Evolutionary conservation across 2,888 invertebrate genomes (phyloP).

Genomic region (Lumbricus terrestris): DNA sequence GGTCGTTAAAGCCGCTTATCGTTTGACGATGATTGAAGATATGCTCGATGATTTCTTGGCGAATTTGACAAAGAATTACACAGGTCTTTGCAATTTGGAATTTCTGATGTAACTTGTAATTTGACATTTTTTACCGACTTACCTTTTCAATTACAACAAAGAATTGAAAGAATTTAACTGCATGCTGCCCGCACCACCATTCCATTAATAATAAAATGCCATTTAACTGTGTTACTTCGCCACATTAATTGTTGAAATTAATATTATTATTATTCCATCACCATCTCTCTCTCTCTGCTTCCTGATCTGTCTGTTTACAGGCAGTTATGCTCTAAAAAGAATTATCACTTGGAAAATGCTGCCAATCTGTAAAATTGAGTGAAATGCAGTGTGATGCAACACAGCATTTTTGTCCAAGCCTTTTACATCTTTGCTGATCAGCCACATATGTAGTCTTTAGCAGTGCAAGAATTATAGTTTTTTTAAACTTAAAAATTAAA

Average conservation of each 20-base stretch:
- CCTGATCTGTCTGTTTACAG: not conserved
- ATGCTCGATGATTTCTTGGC: slow-evolving; percentile 54
- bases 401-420: not conserved
- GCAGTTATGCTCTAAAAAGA: not conserved
- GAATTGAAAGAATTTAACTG: not conserved
- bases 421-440: not conserved
- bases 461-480: not conserved
- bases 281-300: not conserved
- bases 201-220: too few species aligned
- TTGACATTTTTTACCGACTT: not conserved
- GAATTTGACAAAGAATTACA: slow-evolving; percentile 51
- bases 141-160: not conserved
- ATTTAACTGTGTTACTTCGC: too few species aligned
- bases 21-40: slow-evolving; percentile 53
- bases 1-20: slow-evolving; percentile 40
- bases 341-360: not conserved
- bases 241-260: too few species aligned
- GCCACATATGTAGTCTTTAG: not conserved
- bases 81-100: slow-evolving; percentile 46
- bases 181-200: not conserved
- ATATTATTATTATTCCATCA: too few species aligned
- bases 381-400: not conserved
- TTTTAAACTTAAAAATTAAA: not conserved
- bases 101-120: not conserved
- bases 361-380: not conserved